Evolutionary conservation across 2,888 invertebrate species (phyloP).

Genomic region (Morpho deidamia): DNA sequence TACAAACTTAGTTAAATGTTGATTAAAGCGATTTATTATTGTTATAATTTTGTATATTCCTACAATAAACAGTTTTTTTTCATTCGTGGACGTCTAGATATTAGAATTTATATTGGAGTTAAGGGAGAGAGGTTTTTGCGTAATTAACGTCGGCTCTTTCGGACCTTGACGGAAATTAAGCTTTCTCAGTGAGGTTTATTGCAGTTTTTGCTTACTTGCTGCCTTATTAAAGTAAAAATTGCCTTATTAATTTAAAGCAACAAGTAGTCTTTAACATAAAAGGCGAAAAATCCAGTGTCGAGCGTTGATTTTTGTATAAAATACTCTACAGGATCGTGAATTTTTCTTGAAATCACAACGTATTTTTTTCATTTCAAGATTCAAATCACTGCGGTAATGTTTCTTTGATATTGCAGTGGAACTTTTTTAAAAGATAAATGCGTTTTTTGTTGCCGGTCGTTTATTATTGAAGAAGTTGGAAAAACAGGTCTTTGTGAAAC

Average conservation of each 20-base stretch:
- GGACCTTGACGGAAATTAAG: slow-evolving; percentile 59
- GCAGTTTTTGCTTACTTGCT: slow-evolving; percentile 66
- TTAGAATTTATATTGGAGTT: slow-evolving; percentile 46
- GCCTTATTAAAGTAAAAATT: too few species aligned
- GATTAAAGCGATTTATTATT: too few species aligned
- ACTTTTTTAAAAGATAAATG: slow-evolving; percentile 30
- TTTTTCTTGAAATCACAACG: slow-evolving; percentile 14
- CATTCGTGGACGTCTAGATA: too few species aligned
- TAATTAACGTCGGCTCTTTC: slow-evolving; percentile 61
- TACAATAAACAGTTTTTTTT: too few species aligned
- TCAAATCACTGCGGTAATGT: slow-evolving; percentile 29
- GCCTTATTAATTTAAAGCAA: slow-evolving; percentile 67
- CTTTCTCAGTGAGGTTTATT: slow-evolving; percentile 65
- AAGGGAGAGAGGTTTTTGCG: slow-evolving; percentile 47
- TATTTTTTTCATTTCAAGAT: slow-evolving; percentile 21
- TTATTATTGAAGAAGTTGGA: slow-evolving; percentile 27
- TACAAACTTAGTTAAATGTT: too few species aligned
- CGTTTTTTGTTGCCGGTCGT: slow-evolving; percentile 29
- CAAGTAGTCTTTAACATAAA: slow-evolving; percentile 42
- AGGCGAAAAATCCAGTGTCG: slow-evolving; percentile 15
- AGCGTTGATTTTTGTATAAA: slow-evolving; percentile 20
- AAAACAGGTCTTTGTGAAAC: slow-evolving; percentile 23
- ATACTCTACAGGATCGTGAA: slow-evolving; percentile 16
- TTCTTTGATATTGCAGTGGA: slow-evolving; percentile 31
- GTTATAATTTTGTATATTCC: too few species aligned